Conservation (phyloP, 1,140 invertebrate genomes). For the Megalonaias nervosa region DNA sequence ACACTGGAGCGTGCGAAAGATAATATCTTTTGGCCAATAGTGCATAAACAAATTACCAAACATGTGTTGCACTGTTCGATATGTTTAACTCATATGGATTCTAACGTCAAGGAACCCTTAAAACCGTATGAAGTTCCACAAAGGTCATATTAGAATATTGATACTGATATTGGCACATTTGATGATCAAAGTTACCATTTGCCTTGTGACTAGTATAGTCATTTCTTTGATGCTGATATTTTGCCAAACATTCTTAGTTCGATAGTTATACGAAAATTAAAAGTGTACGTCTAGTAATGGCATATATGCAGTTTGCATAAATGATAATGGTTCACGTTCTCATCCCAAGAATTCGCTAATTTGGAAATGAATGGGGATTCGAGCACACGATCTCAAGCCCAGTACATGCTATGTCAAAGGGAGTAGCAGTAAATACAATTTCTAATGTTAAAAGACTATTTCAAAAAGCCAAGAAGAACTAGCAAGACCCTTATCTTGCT, state of each 20-base stretch:
- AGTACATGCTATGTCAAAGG: neutral
- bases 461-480: neutral
- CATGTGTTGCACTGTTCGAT: conserved; percentile 31
- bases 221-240: conserved; percentile 37
- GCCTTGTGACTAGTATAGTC: neutral
- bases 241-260: conserved; percentile 13
- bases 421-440: neutral
- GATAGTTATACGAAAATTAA: neutral
- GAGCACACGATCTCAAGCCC: conserved; percentile 2
- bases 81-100: conserved; percentile 36
- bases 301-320: neutral
- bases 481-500: neutral
- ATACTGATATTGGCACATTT: neutral
- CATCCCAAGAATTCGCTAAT: neutral
- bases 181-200: neutral
- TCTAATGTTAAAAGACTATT: neutral
- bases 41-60: conserved; percentile 48
- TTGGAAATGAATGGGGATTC: conserved; percentile 3
- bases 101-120: neutral
- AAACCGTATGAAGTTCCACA: neutral
- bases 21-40: conserved; percentile 44
- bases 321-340: neutral
- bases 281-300: neutral
- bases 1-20: conserved; percentile 24
- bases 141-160: neutral